A percentile compares a stretch with the other conserved stretches of the same genome.
phyloP scores from a whole-genome alignment of 2,888 invertebrate species.

The Hirtodrosophila alboralis region DNA sequence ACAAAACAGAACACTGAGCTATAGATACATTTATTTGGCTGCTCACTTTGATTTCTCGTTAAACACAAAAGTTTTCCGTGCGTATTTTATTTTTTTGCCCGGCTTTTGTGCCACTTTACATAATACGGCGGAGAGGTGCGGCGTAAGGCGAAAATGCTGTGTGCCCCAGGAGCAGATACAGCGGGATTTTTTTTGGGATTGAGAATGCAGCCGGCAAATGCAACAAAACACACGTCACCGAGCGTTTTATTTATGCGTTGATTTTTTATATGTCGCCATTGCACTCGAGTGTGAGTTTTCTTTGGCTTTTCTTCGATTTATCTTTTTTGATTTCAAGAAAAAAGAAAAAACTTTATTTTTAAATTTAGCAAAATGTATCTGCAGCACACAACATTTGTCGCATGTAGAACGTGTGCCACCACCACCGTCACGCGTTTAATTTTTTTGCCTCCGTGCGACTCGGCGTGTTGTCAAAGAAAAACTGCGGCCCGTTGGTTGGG shows the following conservation, averaged over 20 bases:
- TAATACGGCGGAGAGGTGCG: constrained; percentile 66
- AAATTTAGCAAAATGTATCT: constrained; percentile 74
- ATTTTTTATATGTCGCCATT: constrained; percentile 22
- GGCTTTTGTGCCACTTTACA: constrained; percentile 69
- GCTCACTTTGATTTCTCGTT: constrained; percentile 30
- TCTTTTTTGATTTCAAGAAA: constrained; percentile 33
- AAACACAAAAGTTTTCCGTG: constrained; percentile 33
- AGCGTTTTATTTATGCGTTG: constrained; percentile 67
- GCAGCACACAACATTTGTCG: constrained; percentile 51
- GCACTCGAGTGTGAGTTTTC: constrained; percentile 26
- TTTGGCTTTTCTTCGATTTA: constrained; percentile 29
- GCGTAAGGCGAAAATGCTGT: background rate
- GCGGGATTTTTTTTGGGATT: constrained; percentile 15
- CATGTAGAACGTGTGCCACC: constrained; percentile 48
- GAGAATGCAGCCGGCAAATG: constrained; percentile 62
- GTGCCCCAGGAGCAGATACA: background rate
- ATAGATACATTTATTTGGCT: constrained; percentile 12
- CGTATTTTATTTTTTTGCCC: constrained; percentile 25
- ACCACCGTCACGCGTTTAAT: constrained; percentile 21
- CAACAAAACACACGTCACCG: constrained; percentile 64
- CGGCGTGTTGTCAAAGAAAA: constrained; percentile 83
- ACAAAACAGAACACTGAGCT: constrained; percentile 33
- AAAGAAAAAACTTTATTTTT: constrained; percentile 62
- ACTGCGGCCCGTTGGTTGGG: constrained; percentile 75
- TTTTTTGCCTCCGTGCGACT: constrained; percentile 57